Evolutionary conservation across 2,113 vertebrate genomes (phyloP).

Genomic region (Coracopsis vasa): DNA sequence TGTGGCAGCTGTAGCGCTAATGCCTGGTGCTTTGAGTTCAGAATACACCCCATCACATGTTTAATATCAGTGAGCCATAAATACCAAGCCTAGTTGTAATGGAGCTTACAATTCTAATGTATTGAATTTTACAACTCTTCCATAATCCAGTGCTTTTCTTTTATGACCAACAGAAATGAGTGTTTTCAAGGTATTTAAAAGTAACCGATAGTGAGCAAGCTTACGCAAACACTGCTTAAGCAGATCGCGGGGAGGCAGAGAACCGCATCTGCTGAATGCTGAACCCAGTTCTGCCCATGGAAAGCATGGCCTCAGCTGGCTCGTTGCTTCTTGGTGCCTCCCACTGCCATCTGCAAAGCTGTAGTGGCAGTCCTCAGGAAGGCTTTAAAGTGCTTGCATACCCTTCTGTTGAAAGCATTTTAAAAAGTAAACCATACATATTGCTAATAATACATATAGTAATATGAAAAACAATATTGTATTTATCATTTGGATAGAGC

Average conservation of each 20-base stretch:
- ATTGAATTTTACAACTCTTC: background rate
- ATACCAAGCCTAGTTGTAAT: background rate
- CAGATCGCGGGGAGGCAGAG: background rate
- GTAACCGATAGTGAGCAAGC: background rate
- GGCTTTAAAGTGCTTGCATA: background rate
- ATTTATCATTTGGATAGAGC: background rate
- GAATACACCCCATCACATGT: background rate
- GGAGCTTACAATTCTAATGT: background rate
- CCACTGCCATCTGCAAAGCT: background rate
- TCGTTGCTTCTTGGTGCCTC: background rate
- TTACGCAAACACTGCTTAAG: fast-evolving
- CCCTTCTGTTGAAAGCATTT: background rate
- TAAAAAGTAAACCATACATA: background rate
- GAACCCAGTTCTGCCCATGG: fast-evolving
- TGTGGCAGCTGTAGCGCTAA: background rate
- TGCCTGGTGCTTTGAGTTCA: background rate
- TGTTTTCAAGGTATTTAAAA: background rate
- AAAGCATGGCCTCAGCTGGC: fast-evolving
- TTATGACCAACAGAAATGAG: background rate
- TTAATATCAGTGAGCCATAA: background rate
- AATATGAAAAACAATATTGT: background rate
- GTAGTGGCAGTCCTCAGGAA: background rate
- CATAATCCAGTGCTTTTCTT: background rate
- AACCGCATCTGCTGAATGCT: fast-evolving
- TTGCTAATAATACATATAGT: background rate